These are phyloP conservation scores for Cerastis leucographa DNA, from an alignment of 2,888 invertebrate species.

Conservation along the genomic window DNA sequence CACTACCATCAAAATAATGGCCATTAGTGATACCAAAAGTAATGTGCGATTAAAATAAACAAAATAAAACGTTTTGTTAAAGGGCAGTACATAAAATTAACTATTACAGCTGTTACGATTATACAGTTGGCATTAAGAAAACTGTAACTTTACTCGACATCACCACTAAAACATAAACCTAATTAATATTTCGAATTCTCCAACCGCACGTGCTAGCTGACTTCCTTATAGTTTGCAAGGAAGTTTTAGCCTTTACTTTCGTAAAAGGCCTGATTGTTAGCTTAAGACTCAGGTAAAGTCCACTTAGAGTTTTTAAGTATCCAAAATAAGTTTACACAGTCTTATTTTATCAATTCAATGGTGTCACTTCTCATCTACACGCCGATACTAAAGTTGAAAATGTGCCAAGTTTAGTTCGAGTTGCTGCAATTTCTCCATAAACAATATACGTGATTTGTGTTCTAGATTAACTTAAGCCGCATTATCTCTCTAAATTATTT, in stretches of 20 bases:
- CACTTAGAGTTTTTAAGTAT: neutral
- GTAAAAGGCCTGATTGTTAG: neutral
- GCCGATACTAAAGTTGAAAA: constrained; percentile 51
- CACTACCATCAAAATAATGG: constrained; percentile 49
- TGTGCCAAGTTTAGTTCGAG: constrained; percentile 56
- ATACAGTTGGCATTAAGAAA: constrained; percentile 11
- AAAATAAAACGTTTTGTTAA: constrained; percentile 38
- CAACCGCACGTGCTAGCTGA: constrained; percentile 8
- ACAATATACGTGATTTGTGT: constrained; percentile 56
- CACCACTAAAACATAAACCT: constrained; percentile 7
- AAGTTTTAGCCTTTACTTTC: neutral
- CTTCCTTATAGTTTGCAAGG: neutral
- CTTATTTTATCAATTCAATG: constrained; percentile 17
- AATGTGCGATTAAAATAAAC: constrained; percentile 46
- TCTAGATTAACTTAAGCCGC: constrained; percentile 36
- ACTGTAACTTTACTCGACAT: constrained; percentile 11
- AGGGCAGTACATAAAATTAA: constrained; percentile 23
- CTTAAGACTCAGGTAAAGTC: neutral
- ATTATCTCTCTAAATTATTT: constrained; percentile 62
- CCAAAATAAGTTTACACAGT: neutral
- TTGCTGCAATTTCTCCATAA: constrained; percentile 57
- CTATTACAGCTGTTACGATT: constrained; percentile 19
- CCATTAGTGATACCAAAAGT: constrained; percentile 45
- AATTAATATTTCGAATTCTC: constrained; percentile 32
- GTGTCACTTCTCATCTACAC: constrained; percentile 43